Conservation (phyloP, 37 sponge, comb jelly and placozoan species). For the Petrosia ficiformis region DNA sequence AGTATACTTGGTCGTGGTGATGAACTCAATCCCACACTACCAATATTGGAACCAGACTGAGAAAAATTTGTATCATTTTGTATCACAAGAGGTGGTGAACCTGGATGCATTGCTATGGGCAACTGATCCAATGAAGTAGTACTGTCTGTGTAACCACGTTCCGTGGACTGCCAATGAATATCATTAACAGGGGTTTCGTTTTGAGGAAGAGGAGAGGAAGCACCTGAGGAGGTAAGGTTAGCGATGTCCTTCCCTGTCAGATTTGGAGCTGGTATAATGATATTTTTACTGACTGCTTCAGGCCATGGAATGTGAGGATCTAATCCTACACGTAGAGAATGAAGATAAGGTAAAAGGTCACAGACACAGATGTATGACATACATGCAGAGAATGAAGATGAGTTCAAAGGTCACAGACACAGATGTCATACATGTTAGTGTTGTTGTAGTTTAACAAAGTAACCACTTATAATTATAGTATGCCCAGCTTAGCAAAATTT, state of each 20-base stretch:
- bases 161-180: neutral
- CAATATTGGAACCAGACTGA: neutral
- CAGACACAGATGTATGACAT: neutral
- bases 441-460: neutral
- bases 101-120: neutral
- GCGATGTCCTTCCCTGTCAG: constrained; percentile 61
- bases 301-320: constrained; percentile 7
- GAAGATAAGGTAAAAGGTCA: neutral
- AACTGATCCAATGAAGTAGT: neutral
- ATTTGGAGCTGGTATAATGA: constrained; percentile 36
- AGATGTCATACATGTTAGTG: no score
- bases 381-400: neutral
- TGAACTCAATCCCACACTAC: neutral
- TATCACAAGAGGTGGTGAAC: neutral
- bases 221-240: constrained; percentile 24
- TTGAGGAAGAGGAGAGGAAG: neutral
- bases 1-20: constrained; percentile 46
- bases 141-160: neutral
- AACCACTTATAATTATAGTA: neutral
- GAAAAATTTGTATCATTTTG: neutral
- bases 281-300: constrained; percentile 6
- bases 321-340: no score
- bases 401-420: no score
- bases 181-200: neutral
- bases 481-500: no score